Conservation (phyloP, 2,888 invertebrate genomes). For the Hirtodrosophila confusa region DNA sequence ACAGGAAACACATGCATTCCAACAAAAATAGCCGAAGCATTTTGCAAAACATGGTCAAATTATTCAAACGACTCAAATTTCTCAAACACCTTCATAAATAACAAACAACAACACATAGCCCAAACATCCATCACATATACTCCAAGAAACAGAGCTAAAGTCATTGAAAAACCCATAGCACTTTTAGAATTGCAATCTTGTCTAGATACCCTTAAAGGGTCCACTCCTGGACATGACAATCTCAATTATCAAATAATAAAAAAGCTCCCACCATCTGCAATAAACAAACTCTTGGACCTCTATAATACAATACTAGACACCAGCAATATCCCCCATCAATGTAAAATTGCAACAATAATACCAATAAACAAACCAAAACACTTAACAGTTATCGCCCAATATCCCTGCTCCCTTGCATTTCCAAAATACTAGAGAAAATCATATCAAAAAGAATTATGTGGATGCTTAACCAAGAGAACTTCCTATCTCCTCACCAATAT, state of each 20-base stretch:
- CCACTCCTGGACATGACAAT: conserved; percentile 1
- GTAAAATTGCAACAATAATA: conserved; percentile 16
- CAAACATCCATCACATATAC: conserved; percentile 1
- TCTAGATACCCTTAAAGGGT: neutral
- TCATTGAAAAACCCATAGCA: conserved; percentile 9
- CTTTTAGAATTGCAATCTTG: conserved; percentile 3
- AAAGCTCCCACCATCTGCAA: neutral
- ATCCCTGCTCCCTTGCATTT: conserved; percentile 10
- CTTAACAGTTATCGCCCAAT: conserved; percentile 11
- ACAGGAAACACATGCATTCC: too few relatives aligned
- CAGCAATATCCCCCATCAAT: conserved; percentile 5
- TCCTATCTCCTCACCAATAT: conserved; percentile 6
- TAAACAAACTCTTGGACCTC: too few relatives aligned
- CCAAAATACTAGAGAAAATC: conserved; percentile 20
- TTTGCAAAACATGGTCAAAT: neutral
- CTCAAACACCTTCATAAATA: neutral
- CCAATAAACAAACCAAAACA: conserved; percentile 17
- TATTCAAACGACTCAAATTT: neutral
- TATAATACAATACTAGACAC: neutral
- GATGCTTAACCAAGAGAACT: conserved; percentile 9
- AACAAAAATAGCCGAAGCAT: too few relatives aligned
- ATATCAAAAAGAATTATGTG: conserved; percentile 20
- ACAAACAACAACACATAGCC: conserved; percentile 3
- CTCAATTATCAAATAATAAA: conserved; percentile 1
- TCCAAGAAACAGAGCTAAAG: conserved; percentile 17